Evolutionary conservation across 2,113 vertebrate genomes (phyloP), one percentile per base, ranked within the genome.

Genomic region (Corythornis madagascariensis): DNA sequence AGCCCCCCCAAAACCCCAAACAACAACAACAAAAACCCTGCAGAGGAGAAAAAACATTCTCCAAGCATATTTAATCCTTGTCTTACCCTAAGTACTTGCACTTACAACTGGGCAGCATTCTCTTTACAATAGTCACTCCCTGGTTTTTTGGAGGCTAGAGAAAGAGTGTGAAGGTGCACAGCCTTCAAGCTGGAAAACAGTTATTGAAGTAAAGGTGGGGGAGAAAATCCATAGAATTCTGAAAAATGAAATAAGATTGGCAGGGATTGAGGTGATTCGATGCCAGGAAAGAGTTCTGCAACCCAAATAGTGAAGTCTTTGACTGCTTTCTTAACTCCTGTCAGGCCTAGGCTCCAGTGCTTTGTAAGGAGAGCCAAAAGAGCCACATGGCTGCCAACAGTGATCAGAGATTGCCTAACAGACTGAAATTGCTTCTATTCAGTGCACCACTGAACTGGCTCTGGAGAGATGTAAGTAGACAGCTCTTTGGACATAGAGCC

Each of bases 251-350:
- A 15, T 11, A 64, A 93, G 64, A 89, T 74, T 83, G 75, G 33
- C 56, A 83, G 84, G 85, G 69, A 83, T 83, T 90, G 56, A 83
- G 19, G 35, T 7, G 42, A 47, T 59, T 70, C 15, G 31, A 70
- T 43, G 64, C 52, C 86, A 96, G 53, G 81, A 87, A 31, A 63
- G 4, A n/a, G 20, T 29, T 64, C 64, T 85, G 43, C 60, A 83
- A 47, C 42, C 18, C 55, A 67, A 50, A 66, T 0, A 87, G 91
- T 67, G 59, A 64, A 85, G 28, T 18, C 33, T 35, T 74, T 60
- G 47, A 72, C 63, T 85, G 59, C 53, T 93, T 45, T 26, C 71
- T 94, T 72, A 78, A 40, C 22, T 90, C 71, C 55, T 85, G 66
- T 93, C 86, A 89, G 73, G 33, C 22, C 63, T 5, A 71, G 43